These are phyloP conservation scores for Anisognathus igniventris DNA, from an alignment of 2,797 vertebrate genomes.

Conservation along the genomic window DNA sequence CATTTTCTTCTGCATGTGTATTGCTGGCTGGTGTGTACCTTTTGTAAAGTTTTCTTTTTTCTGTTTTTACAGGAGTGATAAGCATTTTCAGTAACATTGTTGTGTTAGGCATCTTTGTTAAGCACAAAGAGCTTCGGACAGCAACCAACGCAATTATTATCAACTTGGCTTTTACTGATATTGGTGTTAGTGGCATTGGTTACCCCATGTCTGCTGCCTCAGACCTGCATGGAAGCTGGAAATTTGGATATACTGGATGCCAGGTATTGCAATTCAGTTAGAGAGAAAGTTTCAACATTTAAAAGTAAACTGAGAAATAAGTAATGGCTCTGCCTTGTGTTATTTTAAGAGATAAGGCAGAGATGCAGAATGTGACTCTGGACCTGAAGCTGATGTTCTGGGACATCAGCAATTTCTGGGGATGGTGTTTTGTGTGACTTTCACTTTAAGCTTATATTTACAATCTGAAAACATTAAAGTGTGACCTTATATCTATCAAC, in stretches of 20 bases:
- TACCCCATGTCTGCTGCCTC: conserved; percentile 98
- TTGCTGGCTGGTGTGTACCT: not conserved
- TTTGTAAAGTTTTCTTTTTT: not conserved
- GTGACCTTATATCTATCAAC: not conserved
- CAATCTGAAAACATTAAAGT: not conserved
- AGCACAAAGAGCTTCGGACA: conserved; percentile 91
- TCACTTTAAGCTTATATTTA: not conserved
- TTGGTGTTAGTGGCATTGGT: conserved; percentile 93
- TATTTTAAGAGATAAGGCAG: not conserved
- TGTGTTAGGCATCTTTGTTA: conserved; percentile 92
- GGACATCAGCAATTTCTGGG: not conserved
- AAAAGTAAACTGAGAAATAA: not conserved
- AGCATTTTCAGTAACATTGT: conserved; percentile 91
- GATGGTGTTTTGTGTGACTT: not conserved
- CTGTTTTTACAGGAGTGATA: conserved; percentile 80
- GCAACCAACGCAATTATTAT: conserved; percentile 95
- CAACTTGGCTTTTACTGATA: conserved; percentile 93
- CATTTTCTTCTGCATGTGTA: not conserved
- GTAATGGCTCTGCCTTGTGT: not conserved
- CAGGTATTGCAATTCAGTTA: conserved; percentile 79
- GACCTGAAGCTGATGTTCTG: not conserved
- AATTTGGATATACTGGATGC: conserved; percentile 90
- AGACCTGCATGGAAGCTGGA: conserved; percentile 94
- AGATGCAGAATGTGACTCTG: not conserved
- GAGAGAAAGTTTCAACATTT: not conserved